These are phyloP conservation scores for Sinonovacula constricta DNA, from an alignment of 1,140 invertebrate genomes.

Conservation along the genomic window DNA sequence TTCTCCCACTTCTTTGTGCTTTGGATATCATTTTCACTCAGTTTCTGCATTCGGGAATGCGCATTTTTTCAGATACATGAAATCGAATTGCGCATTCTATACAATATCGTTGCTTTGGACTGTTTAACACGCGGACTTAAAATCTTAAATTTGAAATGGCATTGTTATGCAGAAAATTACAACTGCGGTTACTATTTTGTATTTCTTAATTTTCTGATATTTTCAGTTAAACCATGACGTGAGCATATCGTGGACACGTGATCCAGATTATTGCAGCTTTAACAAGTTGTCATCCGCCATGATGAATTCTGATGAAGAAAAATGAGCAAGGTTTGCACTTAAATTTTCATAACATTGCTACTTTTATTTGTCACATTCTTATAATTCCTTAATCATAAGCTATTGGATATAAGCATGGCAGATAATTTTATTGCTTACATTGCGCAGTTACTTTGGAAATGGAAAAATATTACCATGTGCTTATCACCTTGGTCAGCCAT, in stretches of 20 bases:
- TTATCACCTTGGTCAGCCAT: conserved; percentile 49
- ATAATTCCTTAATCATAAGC: neutral
- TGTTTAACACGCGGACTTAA: conserved; percentile 13
- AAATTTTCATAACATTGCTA: conserved; percentile 5
- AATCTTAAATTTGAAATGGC: neutral
- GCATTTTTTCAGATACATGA: neutral
- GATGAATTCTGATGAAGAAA: conserved; percentile 44
- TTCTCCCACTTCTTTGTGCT: too few species aligned
- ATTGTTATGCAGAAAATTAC: neutral
- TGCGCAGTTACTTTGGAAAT: neutral
- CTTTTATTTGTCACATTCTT: neutral
- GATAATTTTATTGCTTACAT: neutral
- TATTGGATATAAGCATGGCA: neutral
- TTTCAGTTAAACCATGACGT: conserved; percentile 8
- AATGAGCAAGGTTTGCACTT: conserved; percentile 49
- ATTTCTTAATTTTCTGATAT: neutral
- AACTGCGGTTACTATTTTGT: neutral
- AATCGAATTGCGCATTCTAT: neutral
- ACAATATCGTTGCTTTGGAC: neutral
- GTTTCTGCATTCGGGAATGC: too few species aligned
- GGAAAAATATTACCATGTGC: neutral
- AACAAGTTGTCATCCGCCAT: conserved; percentile 37
- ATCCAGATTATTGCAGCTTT: conserved; percentile 33
- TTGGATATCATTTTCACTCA: too few species aligned
- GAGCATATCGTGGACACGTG: conserved; percentile 39